Evolutionary conservation across 1,140 invertebrate genomes (phyloP), one percentile per base, ranked within the genome.

Genomic region (Leptopilina boulardi): DNA sequence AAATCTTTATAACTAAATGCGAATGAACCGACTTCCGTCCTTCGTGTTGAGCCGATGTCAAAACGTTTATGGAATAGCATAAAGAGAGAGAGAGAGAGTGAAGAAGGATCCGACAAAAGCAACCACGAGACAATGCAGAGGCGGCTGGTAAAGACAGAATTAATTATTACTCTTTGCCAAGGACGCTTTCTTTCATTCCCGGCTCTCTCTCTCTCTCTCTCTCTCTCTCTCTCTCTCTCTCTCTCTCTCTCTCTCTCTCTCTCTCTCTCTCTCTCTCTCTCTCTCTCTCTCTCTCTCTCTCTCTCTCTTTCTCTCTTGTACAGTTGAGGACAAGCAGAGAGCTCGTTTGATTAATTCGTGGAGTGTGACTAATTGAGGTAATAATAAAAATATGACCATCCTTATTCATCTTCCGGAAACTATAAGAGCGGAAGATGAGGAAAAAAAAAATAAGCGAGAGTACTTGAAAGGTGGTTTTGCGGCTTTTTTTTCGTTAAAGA

Each of bases 311-410:
- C n/a, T n/a, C n/a, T n/a, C n/a, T n/a, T n/a, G n/a, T n/a, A 9
- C 0, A 38, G 34, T 38, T 38, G 34, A 38, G 26, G 30, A 26
- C 11, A 23, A 56, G 26, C 66, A 77, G 70, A n/a, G 73, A 30
- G 41, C 51, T 47, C 42, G 51, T 81, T 78, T 78, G 77, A 81
- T 81, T 81, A 78, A 81, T 79, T 79, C 75, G 73, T 75, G 23
- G 73, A 77, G 54, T 44, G 73, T 78, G 80, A 77, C 77, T 78
- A 81, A 81, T 81, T 78, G 77, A 71, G 26, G 30, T 73, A 78
- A 77, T 77, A 81, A 74, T 70, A 70, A 73, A 73, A 75, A 73
- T 70, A 76, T 26, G 23, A 18, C 34, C 34, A 56, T 18, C 73
- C 70, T 56, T n/a, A n/a, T 56, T n/a, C 51, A 15, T 15, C 18